Evolutionary conservation across 30 jellyfish, hydroid and myxozoan genomes (phyloP).

Genomic region (Catostylus mosaicus): DNA sequence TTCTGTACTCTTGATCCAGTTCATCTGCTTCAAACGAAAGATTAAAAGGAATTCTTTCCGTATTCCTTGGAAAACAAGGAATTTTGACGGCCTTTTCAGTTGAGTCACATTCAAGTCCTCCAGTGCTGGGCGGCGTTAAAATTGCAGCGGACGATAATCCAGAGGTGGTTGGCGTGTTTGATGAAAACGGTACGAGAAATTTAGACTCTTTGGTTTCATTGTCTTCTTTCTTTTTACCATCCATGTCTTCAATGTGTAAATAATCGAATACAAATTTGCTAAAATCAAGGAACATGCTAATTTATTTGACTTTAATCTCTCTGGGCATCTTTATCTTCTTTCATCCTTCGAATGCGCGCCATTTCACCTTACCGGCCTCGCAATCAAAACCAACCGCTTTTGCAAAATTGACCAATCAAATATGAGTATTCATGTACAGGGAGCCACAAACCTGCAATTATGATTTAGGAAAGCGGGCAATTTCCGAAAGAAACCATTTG

Average conservation of each 20-base stretch:
- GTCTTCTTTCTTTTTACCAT: constrained; percentile 22
- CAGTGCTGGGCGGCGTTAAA: constrained; percentile 56
- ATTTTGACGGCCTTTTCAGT: constrained; percentile 1
- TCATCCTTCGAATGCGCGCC: constrained; percentile 48
- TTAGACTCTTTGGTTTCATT: not conserved
- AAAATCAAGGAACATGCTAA: not conserved
- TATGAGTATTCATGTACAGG: constrained; percentile 31
- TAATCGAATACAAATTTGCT: constrained; percentile 2
- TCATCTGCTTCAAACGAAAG: constrained; percentile 40
- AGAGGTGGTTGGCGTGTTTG: constrained; percentile 50
- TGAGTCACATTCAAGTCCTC: constrained; percentile 3
- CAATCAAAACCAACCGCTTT: constrained; percentile 72
- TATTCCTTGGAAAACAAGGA: constrained; percentile 28
- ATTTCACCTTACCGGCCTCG: constrained; percentile 57
- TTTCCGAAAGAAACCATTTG: too few species aligned
- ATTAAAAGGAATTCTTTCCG: constrained; percentile 41
- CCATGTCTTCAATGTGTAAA: constrained; percentile 31
- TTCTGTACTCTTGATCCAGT: constrained; percentile 18
- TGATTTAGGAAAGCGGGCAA: too few species aligned
- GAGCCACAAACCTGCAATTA: constrained; percentile 31
- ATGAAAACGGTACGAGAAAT: constrained; percentile 29
- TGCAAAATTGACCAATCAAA: constrained; percentile 37
- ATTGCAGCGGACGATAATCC: constrained; percentile 21
- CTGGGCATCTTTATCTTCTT: constrained; percentile 4
- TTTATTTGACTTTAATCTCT: too few species aligned